Evolutionary conservation across 2,797 vertebrate genomes (phyloP).

Genomic region (Phoeniculus purpureus): DNA sequence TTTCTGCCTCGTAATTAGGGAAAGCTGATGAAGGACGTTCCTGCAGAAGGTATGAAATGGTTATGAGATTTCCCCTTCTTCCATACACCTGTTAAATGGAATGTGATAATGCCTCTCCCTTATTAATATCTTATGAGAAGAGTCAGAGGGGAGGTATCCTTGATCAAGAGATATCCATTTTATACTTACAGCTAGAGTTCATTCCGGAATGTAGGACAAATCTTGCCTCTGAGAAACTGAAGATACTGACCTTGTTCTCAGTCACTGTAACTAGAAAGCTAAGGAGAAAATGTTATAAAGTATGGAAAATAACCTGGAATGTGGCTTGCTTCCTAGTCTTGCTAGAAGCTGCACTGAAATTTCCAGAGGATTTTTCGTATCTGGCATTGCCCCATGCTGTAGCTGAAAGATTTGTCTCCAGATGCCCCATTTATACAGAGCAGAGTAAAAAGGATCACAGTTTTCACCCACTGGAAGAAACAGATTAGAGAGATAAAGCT

Average conservation of each 20-base stretch:
- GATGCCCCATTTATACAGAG: background rate
- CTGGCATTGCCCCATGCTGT: background rate
- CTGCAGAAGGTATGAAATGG: conserved; percentile 32
- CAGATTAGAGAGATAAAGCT: background rate
- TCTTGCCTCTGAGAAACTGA: background rate
- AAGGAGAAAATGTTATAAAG: background rate
- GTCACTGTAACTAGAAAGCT: background rate
- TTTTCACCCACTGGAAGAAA: background rate
- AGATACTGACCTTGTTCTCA: background rate
- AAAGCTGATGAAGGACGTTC: background rate
- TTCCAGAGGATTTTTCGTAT: background rate
- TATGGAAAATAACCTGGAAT: background rate
- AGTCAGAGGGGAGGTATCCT: background rate
- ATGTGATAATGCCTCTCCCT: conserved; percentile 14
- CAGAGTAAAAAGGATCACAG: background rate
- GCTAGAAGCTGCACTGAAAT: background rate
- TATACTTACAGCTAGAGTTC: background rate
- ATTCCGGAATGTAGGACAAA: background rate
- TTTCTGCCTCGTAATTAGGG: conserved; percentile 9
- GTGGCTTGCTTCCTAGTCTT: background rate
- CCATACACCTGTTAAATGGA: conserved; percentile 45
- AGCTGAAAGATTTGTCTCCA: background rate
- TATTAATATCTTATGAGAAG: conserved; percentile 41
- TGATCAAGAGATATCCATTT: background rate
- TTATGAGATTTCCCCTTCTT: conserved; percentile 30